Base-by-base conservation (phyloP, 2,888 invertebrate genomes). In the Acanthococcus lagerstroemiae region DNA sequence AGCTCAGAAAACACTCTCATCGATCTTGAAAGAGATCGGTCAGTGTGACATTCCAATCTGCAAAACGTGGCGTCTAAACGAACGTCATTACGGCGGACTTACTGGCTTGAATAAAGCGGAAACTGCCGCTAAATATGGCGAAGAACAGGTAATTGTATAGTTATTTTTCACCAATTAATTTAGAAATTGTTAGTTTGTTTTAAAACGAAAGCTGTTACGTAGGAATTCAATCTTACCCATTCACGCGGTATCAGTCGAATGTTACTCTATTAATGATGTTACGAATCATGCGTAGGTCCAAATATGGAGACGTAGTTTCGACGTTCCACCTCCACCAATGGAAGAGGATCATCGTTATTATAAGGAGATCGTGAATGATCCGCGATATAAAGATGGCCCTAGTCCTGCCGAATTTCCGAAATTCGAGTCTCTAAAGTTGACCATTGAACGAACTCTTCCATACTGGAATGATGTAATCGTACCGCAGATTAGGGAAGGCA, bases 391-490 rank as follows among this genome's bases (percentile, higher is more conserved):
- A 21, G 78, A 80, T 44, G 90, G 87, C 4, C 87, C 87, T 69
- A 77, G 80, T 0, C 73, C 74, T 65, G 84, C 84, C 1, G 83
- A 88, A 71, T 90, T 92, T 74, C 92, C 92, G 0, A 85, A 82
- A 80, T 85, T 83, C 70, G 92, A 92, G 76, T 90, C 91, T 21
- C 77, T 92, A 66, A 87, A 90, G 73, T 79, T 90, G 56, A 89
- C 90, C 2, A 88, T 90, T 75, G 84, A 84, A 68, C 81, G 92
- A 55, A 88, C 90, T 3, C 77, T 89, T 70, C 94, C 94, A 0
- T 91, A 87, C 74, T 95, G 93, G 87, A 88, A 91, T 75, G 79
- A 88, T 73, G 82, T 84, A 52, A 84, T 96, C 77, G 83, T 92
- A 73, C 84, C 93, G 68, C 82, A 91, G 79, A 82, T 92, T 69